These are phyloP conservation scores for Cheilosia impressa DNA, from an alignment of 2,888 invertebrate species.

Conservation along the genomic window DNA sequence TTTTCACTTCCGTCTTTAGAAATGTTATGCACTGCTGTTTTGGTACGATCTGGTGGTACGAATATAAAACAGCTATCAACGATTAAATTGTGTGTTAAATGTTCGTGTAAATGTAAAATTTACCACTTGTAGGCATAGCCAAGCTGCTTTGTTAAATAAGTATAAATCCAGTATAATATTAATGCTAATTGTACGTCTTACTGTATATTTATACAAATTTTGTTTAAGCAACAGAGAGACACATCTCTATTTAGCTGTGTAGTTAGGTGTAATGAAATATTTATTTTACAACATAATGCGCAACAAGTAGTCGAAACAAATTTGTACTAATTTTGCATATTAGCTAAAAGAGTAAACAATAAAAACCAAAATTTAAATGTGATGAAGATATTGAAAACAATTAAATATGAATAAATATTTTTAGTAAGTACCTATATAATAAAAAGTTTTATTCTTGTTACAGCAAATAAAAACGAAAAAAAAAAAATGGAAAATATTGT, in stretches of 20 bases:
- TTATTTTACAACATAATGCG: conserved; percentile 70
- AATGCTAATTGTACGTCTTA: conserved; percentile 39
- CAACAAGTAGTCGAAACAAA: conserved; percentile 62
- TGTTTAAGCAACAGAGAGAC: not conserved
- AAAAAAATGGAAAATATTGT: conserved; percentile 36
- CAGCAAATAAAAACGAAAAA: conserved; percentile 38
- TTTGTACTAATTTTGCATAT: conserved; percentile 67
- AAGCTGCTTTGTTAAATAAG: conserved; percentile 45
- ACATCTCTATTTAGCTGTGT: conserved; percentile 53
- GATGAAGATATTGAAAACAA: conserved; percentile 46
- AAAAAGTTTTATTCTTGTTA: conserved; percentile 73
- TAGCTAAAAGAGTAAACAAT: conserved; percentile 54
- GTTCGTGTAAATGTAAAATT: conserved; percentile 42
- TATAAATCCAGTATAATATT: conserved; percentile 8
- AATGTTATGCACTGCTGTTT: not conserved
- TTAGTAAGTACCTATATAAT: conserved; percentile 49
- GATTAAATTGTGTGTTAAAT: conserved; percentile 42
- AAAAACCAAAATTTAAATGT: conserved; percentile 62
- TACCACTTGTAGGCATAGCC: conserved; percentile 30
- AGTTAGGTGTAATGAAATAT: conserved; percentile 73
- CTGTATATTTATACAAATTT: conserved; percentile 31
- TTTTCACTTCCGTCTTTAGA: not conserved
- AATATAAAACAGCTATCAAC: conserved; percentile 25
- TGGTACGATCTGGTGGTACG: conserved; percentile 1
- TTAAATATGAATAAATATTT: conserved; percentile 24